Base-by-base conservation (phyloP, 2,888 invertebrate species). In the Ichneumoninae sp. region DNA sequence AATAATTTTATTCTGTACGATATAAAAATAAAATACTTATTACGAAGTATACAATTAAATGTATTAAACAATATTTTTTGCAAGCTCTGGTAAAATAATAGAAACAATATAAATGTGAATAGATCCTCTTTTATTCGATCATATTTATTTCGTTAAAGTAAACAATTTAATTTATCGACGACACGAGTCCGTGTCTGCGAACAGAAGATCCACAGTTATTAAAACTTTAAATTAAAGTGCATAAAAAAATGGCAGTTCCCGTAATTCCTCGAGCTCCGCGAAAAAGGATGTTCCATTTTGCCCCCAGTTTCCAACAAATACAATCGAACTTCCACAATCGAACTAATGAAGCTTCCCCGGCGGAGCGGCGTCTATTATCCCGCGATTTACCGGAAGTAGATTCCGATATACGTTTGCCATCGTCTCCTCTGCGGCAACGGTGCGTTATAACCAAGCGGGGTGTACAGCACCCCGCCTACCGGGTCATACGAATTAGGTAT, bases 321-420 rank as follows among this genome's bases (percentile, higher is more conserved):
- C 62, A 74, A 70, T 50, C 6, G 33, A 71, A 71, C 52, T 71
- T 65, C 62, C 5, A 16, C n/a, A n/a, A 30, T 54, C 16, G 44
- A 57, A 36, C 60, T 50, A 70, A 76, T 76, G 72, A 65, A 66
- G 66, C 26, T 69, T 30, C 5, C 30, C n/a, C 16, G 22, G 26
- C 26, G 13, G 22, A 57, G 57, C 57, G 22, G 13, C 57, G 57
- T 57, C 57, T 57, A 13, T 54, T 50, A 19, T 78, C 22, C 19
- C 57, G 68, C 26, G 68, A 54, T 36, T 84, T n/a, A 36, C 62
- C 81, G 84, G 84, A 84, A 84, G 84, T 75, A 82, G 50, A 69
- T 71, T 74, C 47, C 84, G 78, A 84, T 81, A 84, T 84, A 78
- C 84, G 84, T 81, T 81, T 84, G 81, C 84, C 74, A 47, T 74